Base-by-base conservation (phyloP, 2,113 vertebrate species). In the Esox niger region DNA sequence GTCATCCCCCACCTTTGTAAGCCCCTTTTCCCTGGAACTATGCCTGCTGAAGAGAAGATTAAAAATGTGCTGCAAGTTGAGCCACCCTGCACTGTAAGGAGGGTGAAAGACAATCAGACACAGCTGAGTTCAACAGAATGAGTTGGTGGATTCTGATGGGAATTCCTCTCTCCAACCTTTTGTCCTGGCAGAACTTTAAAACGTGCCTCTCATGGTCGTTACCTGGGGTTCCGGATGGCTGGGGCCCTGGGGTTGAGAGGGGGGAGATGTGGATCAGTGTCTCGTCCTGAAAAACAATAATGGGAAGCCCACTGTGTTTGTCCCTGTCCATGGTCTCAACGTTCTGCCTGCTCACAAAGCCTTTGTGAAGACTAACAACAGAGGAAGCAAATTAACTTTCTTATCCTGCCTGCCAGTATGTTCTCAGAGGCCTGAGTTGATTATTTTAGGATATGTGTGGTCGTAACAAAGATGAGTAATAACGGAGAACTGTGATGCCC, bases 271-370 rank as follows among this genome's bases (percentile, higher is more conserved):
- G 33, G 57, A 64, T 54, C 49, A 49, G 13, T 49, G 43, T 58
- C 30, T 63, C 62, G 68, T 64, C 64, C 66, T 47, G 49, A 73
- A 75, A 80, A 15, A 84, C 80, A 87, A 81, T 82, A 26, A 73
- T 65, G 64, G 78, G 79, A 86, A 86, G 59, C 69, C 58, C 43
- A 64, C 57, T 59, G 15, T 56, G 63, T 21, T 54, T 4, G 8
- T 74, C 75, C 59, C n/a, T 60, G 58, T n/a, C 15, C 29, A 2
- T 60, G 20, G 6, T n/a, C n/a, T n/a, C n/a, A n/a, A n/a, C 8
- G 47, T n/a, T 32, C 33, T 66, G 60, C 66, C n/a, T 23, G 9
- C 49, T 65, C 67, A 69, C 27, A 15, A 27, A 47, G 30, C 38
- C 26, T 35, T 26, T 67, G 66, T 33, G 54, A 75, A 23, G 64